Percentiles rank a stretch among this genome's conserved stretches.
phyloP scores from a whole-genome alignment of 2,888 invertebrate genomes.

The Spodoptera picta region DNA sequence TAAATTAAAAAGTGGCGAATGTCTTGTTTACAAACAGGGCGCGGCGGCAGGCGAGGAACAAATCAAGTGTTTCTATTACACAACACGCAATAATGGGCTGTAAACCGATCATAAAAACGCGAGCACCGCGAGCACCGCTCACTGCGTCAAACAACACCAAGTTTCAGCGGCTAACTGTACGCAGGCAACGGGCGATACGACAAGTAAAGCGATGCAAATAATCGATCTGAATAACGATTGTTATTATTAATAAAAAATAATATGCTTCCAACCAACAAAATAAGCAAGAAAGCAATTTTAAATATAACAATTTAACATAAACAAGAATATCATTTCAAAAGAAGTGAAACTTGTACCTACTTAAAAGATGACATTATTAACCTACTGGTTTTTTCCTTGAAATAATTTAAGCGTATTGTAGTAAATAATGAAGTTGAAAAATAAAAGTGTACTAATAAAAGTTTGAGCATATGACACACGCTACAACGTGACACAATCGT shows the following conservation, averaged over 20 bases:
- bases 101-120: constrained; percentile 62
- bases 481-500: constrained; percentile 35
- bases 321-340: no score
- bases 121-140: constrained; percentile 39
- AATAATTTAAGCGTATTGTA: constrained; percentile 7
- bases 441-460: constrained; percentile 57
- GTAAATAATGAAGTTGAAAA: constrained; percentile 56
- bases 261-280: no score
- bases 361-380: no score
- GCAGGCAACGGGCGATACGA: constrained; percentile 38
- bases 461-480: constrained; percentile 53
- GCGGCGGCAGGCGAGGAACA: constrained; percentile 52
- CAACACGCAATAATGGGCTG: constrained; percentile 63
- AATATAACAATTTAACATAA: no score
- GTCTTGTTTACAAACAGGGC: constrained; percentile 58
- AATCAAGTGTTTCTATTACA: constrained; percentile 59
- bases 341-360: no score
- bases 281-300: no score
- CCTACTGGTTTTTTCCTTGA: no score
- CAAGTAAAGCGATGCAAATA: not conserved
- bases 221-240: no score
- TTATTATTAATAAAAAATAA: no score
- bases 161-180: constrained; percentile 52
- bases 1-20: constrained; percentile 57
- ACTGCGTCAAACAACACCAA: constrained; percentile 44